These are phyloP conservation scores for Siniperca chuatsi DNA, from an alignment of 2,113 vertebrate genomes.

Conservation along the genomic window DNA sequence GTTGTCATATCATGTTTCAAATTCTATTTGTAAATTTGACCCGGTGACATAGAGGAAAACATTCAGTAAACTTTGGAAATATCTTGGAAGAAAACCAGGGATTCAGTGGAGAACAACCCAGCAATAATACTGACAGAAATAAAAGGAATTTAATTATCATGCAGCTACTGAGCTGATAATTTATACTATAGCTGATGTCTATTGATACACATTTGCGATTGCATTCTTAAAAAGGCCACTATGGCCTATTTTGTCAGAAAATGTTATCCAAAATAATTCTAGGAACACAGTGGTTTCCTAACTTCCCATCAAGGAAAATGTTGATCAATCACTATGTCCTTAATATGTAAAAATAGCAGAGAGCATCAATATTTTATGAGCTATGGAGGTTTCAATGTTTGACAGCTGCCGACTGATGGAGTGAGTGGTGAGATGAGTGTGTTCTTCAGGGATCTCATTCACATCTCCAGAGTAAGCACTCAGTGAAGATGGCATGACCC, in stretches of 20 bases:
- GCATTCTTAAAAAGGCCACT: background rate
- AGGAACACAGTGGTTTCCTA: background rate
- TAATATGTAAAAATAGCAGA: slow-evolving; percentile 37
- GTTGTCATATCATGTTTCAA: too few species aligned
- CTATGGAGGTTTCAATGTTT: slow-evolving; percentile 8
- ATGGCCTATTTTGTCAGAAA: background rate
- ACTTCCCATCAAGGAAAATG: background rate
- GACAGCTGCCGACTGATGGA: slow-evolving; percentile 33
- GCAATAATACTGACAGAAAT: background rate
- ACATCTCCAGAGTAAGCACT: slow-evolving; percentile 16
- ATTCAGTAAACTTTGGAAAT: background rate
- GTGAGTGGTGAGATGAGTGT: background rate
- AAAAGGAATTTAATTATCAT: background rate
- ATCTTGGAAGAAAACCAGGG: background rate
- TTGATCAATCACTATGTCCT: background rate
- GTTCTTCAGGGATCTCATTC: slow-evolving; percentile 28
- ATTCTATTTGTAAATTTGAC: background rate
- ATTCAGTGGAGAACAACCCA: background rate
- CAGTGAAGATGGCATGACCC: background rate
- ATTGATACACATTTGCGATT: background rate
- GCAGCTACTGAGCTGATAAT: background rate
- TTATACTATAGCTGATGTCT: background rate
- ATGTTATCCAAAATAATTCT: background rate
- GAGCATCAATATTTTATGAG: slow-evolving; percentile 21
- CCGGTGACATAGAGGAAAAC: background rate